Percentiles rank a stretch among this genome's conserved stretches.
phyloP scores from a whole-genome alignment of 2,888 invertebrate genomes.

The Apodemia hepburni region DNA sequence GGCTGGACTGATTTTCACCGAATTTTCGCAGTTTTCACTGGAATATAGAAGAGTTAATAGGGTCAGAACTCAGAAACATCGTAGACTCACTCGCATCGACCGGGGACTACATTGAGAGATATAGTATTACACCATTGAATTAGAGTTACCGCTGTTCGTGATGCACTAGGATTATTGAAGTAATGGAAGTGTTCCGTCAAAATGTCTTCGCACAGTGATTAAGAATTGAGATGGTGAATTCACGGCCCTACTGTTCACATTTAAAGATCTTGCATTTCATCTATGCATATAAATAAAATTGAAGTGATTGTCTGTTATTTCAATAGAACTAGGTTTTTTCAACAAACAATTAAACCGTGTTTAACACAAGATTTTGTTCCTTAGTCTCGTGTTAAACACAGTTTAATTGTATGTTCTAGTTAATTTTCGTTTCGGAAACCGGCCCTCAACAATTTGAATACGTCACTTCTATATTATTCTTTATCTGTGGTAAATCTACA shows the following conservation, averaged over 20 bases:
- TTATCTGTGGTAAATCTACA: neutral
- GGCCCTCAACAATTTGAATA: neutral
- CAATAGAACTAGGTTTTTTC: no score
- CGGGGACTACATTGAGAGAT: conserved; percentile 56
- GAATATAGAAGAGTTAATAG: no score
- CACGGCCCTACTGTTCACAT: neutral
- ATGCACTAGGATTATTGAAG: conserved; percentile 35
- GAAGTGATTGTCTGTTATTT: no score
- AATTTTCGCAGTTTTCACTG: no score
- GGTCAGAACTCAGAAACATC: conserved; percentile 56
- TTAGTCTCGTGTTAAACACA: no score
- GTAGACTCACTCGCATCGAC: conserved; percentile 62
- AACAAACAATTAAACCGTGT: no score
- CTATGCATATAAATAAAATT: no score
- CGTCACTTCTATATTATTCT: neutral
- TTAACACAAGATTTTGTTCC: no score
- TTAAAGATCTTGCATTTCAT: no score
- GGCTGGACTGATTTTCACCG: no score
- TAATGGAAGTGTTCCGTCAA: neutral
- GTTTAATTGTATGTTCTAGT: no score
- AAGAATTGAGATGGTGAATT: neutral
- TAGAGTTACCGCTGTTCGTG: conserved; percentile 72
- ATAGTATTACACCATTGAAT: conserved; percentile 75
- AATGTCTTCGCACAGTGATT: neutral
- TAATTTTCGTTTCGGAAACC: no score